Percentiles rank a stretch among this genome's conserved stretches.
phyloP scores from a whole-genome alignment of 1,140 invertebrate genomes.

The Zophobas atratus region DNA sequence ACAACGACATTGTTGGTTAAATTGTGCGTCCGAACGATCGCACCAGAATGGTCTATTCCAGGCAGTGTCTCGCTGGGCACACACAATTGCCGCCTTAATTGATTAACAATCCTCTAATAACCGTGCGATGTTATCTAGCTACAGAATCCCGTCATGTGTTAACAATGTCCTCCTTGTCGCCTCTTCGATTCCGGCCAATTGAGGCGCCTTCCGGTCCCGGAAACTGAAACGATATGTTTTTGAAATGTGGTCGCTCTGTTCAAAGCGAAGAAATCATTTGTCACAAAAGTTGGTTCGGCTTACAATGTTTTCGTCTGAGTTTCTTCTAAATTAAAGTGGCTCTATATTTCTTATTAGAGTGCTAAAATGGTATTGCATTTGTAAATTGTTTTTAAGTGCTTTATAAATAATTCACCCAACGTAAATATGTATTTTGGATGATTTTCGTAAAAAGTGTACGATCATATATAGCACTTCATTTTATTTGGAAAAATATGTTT shows the following conservation, averaged over 20 bases:
- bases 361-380: too few relatives aligned
- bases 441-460: too few relatives aligned
- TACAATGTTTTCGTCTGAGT: too few relatives aligned
- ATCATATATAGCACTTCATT: too few relatives aligned
- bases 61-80: conserved; percentile 42
- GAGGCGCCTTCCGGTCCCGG: conserved; percentile 7
- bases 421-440: too few relatives aligned
- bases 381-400: too few relatives aligned
- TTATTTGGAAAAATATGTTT: too few relatives aligned
- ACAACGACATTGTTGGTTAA: conserved; percentile 2
- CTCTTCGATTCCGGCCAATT: conserved; percentile 10
- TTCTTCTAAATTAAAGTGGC: too few relatives aligned
- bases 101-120: conserved; percentile 48
- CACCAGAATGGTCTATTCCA: conserved; percentile 6
- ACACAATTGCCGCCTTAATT: conserved; percentile 49
- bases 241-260: neutral
- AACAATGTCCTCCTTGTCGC: conserved; percentile 25
- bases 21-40: conserved; percentile 15
- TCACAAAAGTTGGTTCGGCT: too few relatives aligned
- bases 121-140: conserved; percentile 40
- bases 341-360: too few relatives aligned
- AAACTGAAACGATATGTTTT: conserved; percentile 2
- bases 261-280: too few relatives aligned
- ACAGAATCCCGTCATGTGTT: conserved; percentile 43
- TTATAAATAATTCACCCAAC: too few relatives aligned